Percentiles rank a stretch among this genome's conserved stretches.
These are phyloP conservation scores for Apeira syringaria DNA, from an alignment of 2,888 invertebrate genomes.

Conservation along the genomic window DNA sequence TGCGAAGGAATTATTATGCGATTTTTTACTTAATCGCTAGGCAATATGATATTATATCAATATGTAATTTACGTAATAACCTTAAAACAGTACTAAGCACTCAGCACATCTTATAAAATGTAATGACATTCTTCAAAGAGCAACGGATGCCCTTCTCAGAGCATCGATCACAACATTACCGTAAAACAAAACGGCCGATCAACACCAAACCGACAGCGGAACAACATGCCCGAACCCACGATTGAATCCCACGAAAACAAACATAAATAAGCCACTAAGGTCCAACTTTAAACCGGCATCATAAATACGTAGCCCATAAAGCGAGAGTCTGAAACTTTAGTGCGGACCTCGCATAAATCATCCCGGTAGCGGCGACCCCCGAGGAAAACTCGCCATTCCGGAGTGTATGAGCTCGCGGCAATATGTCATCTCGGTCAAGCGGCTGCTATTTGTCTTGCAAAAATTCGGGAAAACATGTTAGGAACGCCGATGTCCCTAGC, in stretches of 20 bases:
- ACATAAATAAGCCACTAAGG: constrained; percentile 43
- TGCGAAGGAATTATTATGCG: no score
- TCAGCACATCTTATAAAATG: no score
- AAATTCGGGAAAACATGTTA: constrained; percentile 70
- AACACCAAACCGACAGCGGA: constrained; percentile 25
- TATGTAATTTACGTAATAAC: no score
- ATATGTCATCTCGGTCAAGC: constrained; percentile 78
- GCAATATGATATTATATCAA: no score
- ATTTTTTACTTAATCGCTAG: no score
- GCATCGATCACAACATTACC: no score
- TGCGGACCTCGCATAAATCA: constrained; percentile 50
- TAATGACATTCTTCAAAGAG: no score
- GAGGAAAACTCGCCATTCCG: constrained; percentile 50
- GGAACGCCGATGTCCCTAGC: constrained; percentile 54
- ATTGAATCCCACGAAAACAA: constrained; percentile 37
- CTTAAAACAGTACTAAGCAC: no score
- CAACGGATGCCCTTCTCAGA: no score
- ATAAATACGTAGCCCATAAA: constrained; percentile 66
- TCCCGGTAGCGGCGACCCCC: constrained; percentile 27
- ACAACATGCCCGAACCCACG: constrained; percentile 31
- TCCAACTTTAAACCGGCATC: constrained; percentile 58
- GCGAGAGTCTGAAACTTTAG: constrained; percentile 48
- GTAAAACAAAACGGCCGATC: constrained; percentile 1
- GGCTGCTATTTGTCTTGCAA: constrained; percentile 77
- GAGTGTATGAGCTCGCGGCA: constrained; percentile 64